Evolutionary conservation across 2,888 invertebrate genomes (phyloP), one percentile per base, ranked within the genome.

Genomic region (Aspidapion aeneum): DNA sequence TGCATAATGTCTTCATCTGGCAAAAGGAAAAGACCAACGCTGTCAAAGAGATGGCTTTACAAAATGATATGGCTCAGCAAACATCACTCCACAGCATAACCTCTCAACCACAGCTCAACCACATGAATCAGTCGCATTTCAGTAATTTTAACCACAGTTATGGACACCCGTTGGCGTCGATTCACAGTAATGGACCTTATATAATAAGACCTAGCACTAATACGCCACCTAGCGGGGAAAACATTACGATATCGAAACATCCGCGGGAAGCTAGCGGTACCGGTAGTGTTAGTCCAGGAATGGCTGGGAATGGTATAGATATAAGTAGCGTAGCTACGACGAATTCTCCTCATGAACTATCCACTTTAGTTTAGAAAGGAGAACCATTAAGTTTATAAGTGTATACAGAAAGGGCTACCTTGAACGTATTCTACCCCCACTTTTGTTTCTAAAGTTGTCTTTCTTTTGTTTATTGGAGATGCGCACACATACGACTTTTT

Each of bases 1-100:
- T 96, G 18, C 96, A 96, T 82, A 96, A 95, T 80, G 93, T 94
- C 16, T 95, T 94, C 80, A 90, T 95, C 57, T 96, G 96, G 96
- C 94, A 95, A 80, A 90, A 89, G 78, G 93, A 93, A 79, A 93
- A 93, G 81, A 93, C 93, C 1, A 92, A 90, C 71, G 87, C 92
- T 60, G 91, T 92, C 22, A 88, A 88, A 73, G 88, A 88, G 66
- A 66, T 79, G 54, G 79, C 79, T 1, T 65, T 78, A 57, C 78
- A 78, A 58, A 74, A 75, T 21, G 74, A 76, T 52, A 70, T 74
- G 12, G 70, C 70, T 12, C 68, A 68, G 51, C 70, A 68, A 49
- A 77, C 74, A 66, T 77, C 77, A 1, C 75, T 75, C 61, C 78
- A 78, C 62, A 78, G 75, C 65, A 73, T 78, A 18, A 70, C 75